These are phyloP conservation scores for Spea multiplicata DNA, from an alignment of 2,113 vertebrate genomes.

Conservation along the genomic window DNA sequence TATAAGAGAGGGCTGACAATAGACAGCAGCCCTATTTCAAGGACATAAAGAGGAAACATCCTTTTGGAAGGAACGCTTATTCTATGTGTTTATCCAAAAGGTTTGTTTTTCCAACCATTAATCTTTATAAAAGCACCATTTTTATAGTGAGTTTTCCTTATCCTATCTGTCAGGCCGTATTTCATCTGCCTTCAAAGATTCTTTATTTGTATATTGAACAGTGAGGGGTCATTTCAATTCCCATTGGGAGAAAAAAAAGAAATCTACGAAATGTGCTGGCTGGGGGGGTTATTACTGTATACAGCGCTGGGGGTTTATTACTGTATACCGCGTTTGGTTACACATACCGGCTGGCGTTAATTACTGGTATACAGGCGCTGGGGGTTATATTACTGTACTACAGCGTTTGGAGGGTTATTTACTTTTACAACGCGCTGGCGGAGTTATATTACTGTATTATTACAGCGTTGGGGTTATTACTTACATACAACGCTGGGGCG, in stretches of 20 bases:
- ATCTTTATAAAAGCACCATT: conserved; percentile 27
- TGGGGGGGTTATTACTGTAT: too few relatives aligned
- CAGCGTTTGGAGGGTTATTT: too few relatives aligned
- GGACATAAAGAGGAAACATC: conserved; percentile 28
- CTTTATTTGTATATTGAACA: neutral
- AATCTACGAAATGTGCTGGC: neutral
- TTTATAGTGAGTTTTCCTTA: neutral
- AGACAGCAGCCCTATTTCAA: conserved; percentile 28
- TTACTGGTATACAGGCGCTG: too few relatives aligned
- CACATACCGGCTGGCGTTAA: too few relatives aligned
- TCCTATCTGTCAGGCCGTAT: conserved; percentile 8
- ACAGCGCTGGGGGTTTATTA: too few relatives aligned
- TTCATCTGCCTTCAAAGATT: conserved; percentile 26
- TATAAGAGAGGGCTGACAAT: neutral
- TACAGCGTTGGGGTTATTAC: too few relatives aligned
- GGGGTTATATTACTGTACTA: too few relatives aligned
- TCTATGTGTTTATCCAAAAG: conserved; percentile 25
- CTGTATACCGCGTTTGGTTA: too few relatives aligned
- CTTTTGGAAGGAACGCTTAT: conserved; percentile 22
- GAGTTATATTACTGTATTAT: too few relatives aligned
- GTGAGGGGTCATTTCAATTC: conserved; percentile 2
- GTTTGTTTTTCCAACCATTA: conserved; percentile 41
- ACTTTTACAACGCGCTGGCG: too few relatives aligned
- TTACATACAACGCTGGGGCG: too few relatives aligned
- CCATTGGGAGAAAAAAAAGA: neutral